These are phyloP conservation scores for Phyllostomus hastatus DNA, from an alignment of 2,113 vertebrate genomes.

Conservation along the genomic window DNA sequence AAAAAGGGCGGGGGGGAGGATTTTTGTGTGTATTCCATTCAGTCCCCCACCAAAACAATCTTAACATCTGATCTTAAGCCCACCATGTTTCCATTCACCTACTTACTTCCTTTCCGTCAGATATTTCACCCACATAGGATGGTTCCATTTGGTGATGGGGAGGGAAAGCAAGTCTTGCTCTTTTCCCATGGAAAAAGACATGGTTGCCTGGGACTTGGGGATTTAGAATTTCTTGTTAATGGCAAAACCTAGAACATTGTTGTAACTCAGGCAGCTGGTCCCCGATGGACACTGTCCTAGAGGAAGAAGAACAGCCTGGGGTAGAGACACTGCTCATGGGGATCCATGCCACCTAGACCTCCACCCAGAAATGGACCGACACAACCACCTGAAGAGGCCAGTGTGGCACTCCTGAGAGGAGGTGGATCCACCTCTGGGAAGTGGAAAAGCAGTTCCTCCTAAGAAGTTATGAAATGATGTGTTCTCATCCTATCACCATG, in stretches of 20 bases:
- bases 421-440: neutral
- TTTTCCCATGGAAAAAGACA: neutral
- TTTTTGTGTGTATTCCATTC: neutral
- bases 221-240: neutral
- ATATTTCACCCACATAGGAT: neutral
- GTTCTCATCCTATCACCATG: neutral
- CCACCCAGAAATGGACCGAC: neutral
- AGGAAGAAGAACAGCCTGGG: neutral
- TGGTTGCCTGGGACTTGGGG: neutral
- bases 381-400: neutral
- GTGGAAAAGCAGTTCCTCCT: neutral
- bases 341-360: neutral
- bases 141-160: neutral
- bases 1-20: neutral
- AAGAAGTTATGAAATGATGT: neutral
- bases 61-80: neutral
- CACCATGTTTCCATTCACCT: neutral
- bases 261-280: neutral
- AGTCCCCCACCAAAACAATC: neutral
- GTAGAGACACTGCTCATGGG: neutral
- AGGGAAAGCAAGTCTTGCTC: neutral
- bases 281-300: neutral
- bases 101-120: neutral
- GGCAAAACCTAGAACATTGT: neutral
- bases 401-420: accelerated